Evolutionary conservation across 1,140 invertebrate genomes (phyloP).

Genomic region (Drosophila repletoides): DNA sequence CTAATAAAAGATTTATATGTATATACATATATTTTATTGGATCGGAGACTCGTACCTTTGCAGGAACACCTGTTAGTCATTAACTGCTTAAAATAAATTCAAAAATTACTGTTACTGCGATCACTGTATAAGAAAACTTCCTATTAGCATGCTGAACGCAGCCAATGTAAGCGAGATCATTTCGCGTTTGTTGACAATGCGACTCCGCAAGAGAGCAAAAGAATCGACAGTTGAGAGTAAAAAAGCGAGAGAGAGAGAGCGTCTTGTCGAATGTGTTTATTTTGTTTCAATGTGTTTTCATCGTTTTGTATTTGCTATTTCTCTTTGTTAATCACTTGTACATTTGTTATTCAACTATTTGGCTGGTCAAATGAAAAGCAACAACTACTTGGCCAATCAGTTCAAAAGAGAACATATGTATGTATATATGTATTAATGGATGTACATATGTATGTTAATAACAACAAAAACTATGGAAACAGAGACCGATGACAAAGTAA

Average conservation of each 20-base stretch:
- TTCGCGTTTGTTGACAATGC: conserved; percentile 59
- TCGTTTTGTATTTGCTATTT: conserved; percentile 18
- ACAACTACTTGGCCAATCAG: conserved; percentile 3
- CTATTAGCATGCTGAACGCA: conserved; percentile 36
- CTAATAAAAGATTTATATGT: not conserved
- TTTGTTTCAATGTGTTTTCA: conserved; percentile 8
- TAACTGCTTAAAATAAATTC: no score
- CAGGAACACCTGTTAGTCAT: no score
- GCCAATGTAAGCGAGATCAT: conserved; percentile 52
- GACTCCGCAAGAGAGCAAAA: not conserved
- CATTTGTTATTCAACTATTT: conserved; percentile 48
- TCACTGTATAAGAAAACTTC: no score
- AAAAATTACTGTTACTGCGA: no score
- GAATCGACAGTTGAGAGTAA: not conserved
- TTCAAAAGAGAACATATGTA: conserved; percentile 3
- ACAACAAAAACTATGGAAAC: conserved; percentile 10
- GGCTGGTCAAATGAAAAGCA: conserved; percentile 2
- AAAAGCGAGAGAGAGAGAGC: not conserved
- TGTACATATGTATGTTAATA: conserved; percentile 18
- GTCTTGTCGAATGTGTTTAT: conserved; percentile 11
- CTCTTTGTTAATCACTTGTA: conserved; percentile 38
- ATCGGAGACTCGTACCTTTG: no score
- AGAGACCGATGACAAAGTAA: conserved; percentile 14
- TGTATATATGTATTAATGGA: no score
- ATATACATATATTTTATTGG: not conserved